A percentile compares a stretch with the other conserved stretches of the same genome.
These are phyloP conservation scores for Craniophora ligustri DNA, from an alignment of 2,888 invertebrate species.

Conservation along the genomic window DNA sequence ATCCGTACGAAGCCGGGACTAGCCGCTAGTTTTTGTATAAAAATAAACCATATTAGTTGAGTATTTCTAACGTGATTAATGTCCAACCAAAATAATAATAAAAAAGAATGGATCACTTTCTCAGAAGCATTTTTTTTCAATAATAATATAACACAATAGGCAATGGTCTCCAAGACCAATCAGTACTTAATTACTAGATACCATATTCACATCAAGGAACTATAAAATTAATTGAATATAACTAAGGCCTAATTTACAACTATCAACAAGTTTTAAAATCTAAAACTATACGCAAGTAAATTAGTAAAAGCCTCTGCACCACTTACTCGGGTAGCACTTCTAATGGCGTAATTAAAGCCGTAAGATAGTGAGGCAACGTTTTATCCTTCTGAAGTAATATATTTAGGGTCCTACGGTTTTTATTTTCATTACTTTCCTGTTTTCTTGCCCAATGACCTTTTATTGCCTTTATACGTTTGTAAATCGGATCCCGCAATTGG, in stretches of 20 bases:
- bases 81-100: no score
- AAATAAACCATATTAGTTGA: no score
- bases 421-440: conserved; percentile 56
- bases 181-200: no score
- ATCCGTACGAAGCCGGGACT: no score
- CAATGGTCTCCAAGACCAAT: no score
- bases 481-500: conserved; percentile 14
- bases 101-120: no score
- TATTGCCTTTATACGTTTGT: conserved; percentile 14
- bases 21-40: no score
- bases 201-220: no score
- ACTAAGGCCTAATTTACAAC: neutral
- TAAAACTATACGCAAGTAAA: conserved; percentile 42
- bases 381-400: conserved; percentile 58
- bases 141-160: no score
- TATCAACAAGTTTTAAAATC: conserved; percentile 44
- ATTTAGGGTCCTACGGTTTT: conserved; percentile 63
- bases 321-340: conserved; percentile 46
- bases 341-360: conserved; percentile 65
- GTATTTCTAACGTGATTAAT: no score
- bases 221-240: no score
- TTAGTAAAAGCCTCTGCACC: conserved; percentile 49
- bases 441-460: conserved; percentile 19
- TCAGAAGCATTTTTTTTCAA: no score
- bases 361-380: conserved; percentile 18